Conservation (phyloP, 92 coral and sea anemone genomes). For the Palythoa caribaeorum region DNA sequence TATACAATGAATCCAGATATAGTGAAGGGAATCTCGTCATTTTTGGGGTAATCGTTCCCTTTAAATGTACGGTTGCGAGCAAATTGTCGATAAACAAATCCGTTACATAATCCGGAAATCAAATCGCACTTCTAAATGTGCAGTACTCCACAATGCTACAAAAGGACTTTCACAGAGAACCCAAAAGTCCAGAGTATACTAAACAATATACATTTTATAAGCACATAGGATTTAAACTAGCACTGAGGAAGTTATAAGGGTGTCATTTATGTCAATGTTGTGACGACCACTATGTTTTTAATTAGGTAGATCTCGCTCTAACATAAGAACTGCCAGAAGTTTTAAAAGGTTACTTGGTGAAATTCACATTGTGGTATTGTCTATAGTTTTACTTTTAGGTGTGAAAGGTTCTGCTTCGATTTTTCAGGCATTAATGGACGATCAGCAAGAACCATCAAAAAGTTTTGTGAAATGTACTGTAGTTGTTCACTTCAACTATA, state of each 20-base stretch:
- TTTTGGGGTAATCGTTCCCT: neutral
- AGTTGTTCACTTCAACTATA: neutral
- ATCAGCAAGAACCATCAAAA: neutral
- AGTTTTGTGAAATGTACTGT: neutral
- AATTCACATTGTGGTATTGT: too few relatives aligned
- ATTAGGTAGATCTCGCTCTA: neutral
- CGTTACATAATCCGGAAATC: neutral
- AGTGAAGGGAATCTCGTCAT: too few relatives aligned
- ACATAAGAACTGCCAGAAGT: neutral
- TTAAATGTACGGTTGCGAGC: neutral
- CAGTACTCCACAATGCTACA: neutral
- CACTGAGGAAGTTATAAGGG: neutral
- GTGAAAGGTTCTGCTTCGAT: neutral
- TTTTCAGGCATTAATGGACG: neutral
- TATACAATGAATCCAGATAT: neutral
- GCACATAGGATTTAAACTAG: neutral
- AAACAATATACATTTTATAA: neutral
- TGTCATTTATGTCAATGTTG: neutral
- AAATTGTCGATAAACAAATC: slow-evolving; percentile 3
- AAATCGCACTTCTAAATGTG: neutral
- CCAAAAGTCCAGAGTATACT: neutral
- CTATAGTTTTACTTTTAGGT: neutral
- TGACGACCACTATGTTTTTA: neutral
- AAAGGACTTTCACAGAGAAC: neutral
- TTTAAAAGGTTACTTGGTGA: neutral